phyloP scores from a whole-genome alignment of 2,113 vertebrate genomes.

The Phyllopteryx taeniolatus region DNA sequence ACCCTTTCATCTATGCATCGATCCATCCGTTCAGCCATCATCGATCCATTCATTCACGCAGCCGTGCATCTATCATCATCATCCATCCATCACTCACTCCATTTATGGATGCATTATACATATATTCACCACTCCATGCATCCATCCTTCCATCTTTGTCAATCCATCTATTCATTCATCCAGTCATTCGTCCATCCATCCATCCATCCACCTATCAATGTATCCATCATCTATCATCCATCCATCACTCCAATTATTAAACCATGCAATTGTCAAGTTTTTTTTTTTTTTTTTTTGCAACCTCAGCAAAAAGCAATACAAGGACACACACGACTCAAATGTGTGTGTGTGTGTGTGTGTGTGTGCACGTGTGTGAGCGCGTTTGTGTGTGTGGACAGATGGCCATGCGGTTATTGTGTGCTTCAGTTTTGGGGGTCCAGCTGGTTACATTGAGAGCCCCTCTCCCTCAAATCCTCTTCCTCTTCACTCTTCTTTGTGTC shows the following conservation, averaged over 20 bases:
- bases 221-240: background rate
- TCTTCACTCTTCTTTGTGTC: constrained; percentile 3
- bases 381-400: background rate
- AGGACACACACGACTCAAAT: background rate
- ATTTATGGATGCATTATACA: too few species aligned
- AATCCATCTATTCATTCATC: too few species aligned
- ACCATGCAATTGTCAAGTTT: background rate
- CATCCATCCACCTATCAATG: too few species aligned
- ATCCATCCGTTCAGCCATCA: too few species aligned
- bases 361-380: too few species aligned
- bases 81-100: too few species aligned
- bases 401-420: background rate
- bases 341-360: background rate
- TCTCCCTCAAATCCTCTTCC: background rate
- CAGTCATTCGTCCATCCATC: too few species aligned
- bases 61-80: too few species aligned
- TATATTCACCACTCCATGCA: too few species aligned
- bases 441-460: constrained; percentile 1
- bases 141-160: too few species aligned
- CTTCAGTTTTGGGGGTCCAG: constrained; percentile 1
- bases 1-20: too few species aligned
- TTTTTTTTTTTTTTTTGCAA: background rate
- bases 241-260: background rate
- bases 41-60: too few species aligned
- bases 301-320: background rate